Base-by-base conservation (phyloP, 2,888 invertebrate genomes). In the Machimus rusticus region DNA sequence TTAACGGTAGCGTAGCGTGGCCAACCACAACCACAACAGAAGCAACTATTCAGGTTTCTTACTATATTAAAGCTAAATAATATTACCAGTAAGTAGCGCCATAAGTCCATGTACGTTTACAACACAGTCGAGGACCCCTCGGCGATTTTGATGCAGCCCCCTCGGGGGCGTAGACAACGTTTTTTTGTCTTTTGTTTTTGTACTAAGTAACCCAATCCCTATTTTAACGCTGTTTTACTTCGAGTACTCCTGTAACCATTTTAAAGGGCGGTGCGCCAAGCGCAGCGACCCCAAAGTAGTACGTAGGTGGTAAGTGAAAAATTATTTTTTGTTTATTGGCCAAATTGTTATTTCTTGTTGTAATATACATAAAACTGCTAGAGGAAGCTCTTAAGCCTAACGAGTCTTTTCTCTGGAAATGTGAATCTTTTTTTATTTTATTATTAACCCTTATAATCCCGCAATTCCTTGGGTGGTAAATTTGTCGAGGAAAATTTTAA, bases 261-360 rank as follows among this genome's bases (percentile, higher is more conserved):
- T 76, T 37, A 39, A 16, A 34, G 76, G 34, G n/a, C n/a, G 5
- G 28, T n/a, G 31, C 31, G 37, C 76, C 2, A 76, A 6, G 76
- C 37, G 37, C n/a, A n/a, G 5, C 76, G n/a, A 2, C 66, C 66
- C 28, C 28, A 66, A 66, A 14, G 37, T 76, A 34, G 37, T 37
- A 76, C n/a, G 34, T 34, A 76, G 39, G 39, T 76, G 76, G n/a
- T 76, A 76, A 76, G n/a, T 76, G 76, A 76, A 34, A 76, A 76
- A 76, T 12, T 19, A 19, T 34, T 55, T 81, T 82, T 78, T 55
- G 55, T 82, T 82, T 82, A 82, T 57, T 82, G 55, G 82, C 82
- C 82, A 82, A 82, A 82, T 82, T 82, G 82, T 82, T 82, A 82
- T 82, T 82, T 82, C 82, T 82, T 82, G 82, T 82, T 82, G 82